Conservation (phyloP, 2,113 vertebrate species). For the Illadopsis cleaveri region DNA sequence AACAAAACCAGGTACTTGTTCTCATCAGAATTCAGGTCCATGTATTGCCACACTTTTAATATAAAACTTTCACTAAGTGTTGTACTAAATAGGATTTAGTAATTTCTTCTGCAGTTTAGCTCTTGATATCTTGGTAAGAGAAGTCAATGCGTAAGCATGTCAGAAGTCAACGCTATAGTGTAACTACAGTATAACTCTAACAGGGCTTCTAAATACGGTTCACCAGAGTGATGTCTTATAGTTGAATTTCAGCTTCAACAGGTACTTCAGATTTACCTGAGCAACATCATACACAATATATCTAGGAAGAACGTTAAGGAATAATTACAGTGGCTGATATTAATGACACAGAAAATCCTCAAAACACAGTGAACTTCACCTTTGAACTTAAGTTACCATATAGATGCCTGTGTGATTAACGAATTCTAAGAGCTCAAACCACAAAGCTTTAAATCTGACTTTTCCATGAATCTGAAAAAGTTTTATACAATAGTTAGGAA, state of each 20-base stretch:
- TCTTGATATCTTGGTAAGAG: conserved; percentile 31
- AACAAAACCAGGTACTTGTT: conserved; percentile 37
- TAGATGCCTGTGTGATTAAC: neutral
- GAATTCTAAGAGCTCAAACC: neutral
- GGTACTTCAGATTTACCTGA: conserved; percentile 96
- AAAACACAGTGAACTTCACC: neutral
- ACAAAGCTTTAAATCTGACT: neutral
- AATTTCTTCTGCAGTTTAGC: conserved; percentile 22
- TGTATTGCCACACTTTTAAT: conserved; percentile 16
- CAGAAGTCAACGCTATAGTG: conserved; percentile 49
- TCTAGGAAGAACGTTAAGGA: conserved; percentile 73
- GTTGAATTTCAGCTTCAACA: conserved; percentile 97
- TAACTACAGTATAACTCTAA: conserved; percentile 60
- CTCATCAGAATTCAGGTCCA: conserved; percentile 27
- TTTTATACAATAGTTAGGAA: neutral
- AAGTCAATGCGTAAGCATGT: neutral
- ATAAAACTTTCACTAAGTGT: conserved; percentile 57
- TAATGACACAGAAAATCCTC: neutral
- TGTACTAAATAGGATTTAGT: conserved; percentile 52
- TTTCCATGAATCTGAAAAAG: neutral
- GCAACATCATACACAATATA: conserved; percentile 97
- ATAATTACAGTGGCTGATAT: neutral
- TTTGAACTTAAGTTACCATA: neutral
- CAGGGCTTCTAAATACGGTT: conserved; percentile 57
- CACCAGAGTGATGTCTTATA: conserved; percentile 95